Percentiles rank a stretch among this genome's conserved stretches.
Conservation (phyloP, 1,140 invertebrate species). For the Lerema accius region DNA sequence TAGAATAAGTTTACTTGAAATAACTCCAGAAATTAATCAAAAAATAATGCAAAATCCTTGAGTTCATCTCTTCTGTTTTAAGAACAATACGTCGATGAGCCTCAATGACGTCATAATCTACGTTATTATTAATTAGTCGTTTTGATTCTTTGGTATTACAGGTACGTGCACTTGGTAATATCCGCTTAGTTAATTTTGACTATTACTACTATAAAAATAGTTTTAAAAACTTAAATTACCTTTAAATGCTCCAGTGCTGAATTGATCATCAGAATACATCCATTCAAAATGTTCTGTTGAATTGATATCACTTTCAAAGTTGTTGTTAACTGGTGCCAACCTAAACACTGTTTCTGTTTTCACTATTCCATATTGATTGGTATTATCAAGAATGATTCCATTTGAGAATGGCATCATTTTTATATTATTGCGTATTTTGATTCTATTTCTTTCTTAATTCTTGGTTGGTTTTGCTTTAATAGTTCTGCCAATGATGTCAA, state of each 20-base stretch:
- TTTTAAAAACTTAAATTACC: slow-evolving; percentile 34
- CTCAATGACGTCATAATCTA: too few relatives aligned
- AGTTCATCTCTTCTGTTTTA: too few relatives aligned
- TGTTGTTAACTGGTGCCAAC: slow-evolving; percentile 41
- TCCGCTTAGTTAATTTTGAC: too few relatives aligned
- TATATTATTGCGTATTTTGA: slow-evolving; percentile 16
- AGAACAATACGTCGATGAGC: too few relatives aligned
- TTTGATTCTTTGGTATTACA: too few relatives aligned
- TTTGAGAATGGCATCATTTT: slow-evolving; percentile 57
- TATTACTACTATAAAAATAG: background rate
- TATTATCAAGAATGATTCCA: slow-evolving; percentile 52
- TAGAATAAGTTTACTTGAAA: background rate
- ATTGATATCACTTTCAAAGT: slow-evolving; percentile 44
- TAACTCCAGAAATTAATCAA: too few relatives aligned
- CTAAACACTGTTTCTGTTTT: slow-evolving; percentile 59
- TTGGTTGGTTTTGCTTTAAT: too few relatives aligned
- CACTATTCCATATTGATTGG: slow-evolving; percentile 57
- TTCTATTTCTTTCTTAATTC: slow-evolving; percentile 16
- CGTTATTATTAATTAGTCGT: too few relatives aligned
- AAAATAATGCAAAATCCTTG: too few relatives aligned
- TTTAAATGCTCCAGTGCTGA: slow-evolving; percentile 46
- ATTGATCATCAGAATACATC: slow-evolving; percentile 48
- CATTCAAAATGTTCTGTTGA: slow-evolving; percentile 47
- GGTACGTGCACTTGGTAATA: too few relatives aligned
- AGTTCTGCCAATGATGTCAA: background rate